Evolutionary conservation across 2,888 invertebrate species (phyloP), one percentile per base, ranked within the genome.

Genomic region (Diloba caeruleocephala): DNA sequence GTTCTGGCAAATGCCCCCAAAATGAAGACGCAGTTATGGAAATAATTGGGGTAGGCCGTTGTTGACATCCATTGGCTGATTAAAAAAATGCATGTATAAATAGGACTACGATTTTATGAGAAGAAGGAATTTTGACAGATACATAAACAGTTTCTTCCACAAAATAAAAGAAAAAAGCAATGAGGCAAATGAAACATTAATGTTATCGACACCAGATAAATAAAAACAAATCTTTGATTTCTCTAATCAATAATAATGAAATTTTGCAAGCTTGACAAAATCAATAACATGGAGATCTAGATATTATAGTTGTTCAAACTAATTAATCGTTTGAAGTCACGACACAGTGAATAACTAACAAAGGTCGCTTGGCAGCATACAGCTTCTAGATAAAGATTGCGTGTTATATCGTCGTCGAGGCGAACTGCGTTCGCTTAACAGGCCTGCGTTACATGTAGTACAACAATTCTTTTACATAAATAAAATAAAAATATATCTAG

Each of bases 321-420:
- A 57, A 73, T 74, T 85, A 84, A 84, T 82, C 82, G 81, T 71
- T 62, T 57, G 49, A 45, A 80, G 82, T 83, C 84, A 85, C 83
- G 84, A 74, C 74, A 83, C 75, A 74, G 77, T 78, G 53, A 71
- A 71, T 79, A 79, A 70, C 71, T 75, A 74, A 68, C 76, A 83
- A 84, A 87, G 88, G 85, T 88, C 84, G 80, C 67, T 76, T 67
- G 67, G 78, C 76, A 69, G 78, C 74, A 69, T 66, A 69, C 71
- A 61, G 74, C 50, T 74, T 74, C 49, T 61, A 77, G 81, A 79
- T 79, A 73, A 70, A 60, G 66, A 63, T 79, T 62, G 80, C 79
- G 78, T 82, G 81, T 69, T 67, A 59, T 67, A 74, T 74, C 67
- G 59, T 60, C 45, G 42, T 56, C 69, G 68, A 76, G 68, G 69